Percentiles rank a stretch among this genome's conserved stretches.
phyloP scores from a whole-genome alignment of 2,797 vertebrate genomes.

The Cossypha caffra region DNA sequence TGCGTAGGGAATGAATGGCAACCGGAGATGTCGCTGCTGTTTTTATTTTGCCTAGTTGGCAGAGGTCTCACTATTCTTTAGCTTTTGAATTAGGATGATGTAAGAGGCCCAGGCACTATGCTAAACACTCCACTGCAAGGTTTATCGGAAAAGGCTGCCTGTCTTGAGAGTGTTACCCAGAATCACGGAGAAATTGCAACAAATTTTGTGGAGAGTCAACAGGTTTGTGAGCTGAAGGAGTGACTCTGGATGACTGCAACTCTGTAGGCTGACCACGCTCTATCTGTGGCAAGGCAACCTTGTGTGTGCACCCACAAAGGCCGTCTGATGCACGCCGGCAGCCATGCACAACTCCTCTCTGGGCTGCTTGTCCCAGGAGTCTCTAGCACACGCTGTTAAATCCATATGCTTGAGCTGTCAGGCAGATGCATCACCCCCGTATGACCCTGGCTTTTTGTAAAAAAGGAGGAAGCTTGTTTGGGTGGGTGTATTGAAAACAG shows the following conservation, averaged over 20 bases:
- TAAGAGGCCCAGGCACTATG: neutral
- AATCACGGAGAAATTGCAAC: neutral
- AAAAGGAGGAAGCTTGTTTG: neutral
- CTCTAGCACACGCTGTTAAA: neutral
- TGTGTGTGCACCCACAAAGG: fast-evolving
- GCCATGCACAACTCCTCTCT: fast-evolving
- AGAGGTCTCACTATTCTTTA: constrained; percentile 38
- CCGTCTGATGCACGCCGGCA: fast-evolving
- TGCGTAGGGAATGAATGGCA: neutral
- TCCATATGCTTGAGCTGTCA: neutral
- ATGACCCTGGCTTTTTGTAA: neutral
- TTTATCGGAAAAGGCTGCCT: constrained; percentile 13
- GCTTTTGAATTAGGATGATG: constrained; percentile 53
- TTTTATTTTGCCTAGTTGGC: constrained; percentile 47
- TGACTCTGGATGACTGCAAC: neutral
- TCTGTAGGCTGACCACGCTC: fast-evolving
- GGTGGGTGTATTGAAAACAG: neutral
- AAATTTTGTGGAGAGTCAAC: neutral
- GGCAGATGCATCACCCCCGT: neutral
- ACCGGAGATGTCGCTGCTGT: neutral
- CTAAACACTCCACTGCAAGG: neutral
- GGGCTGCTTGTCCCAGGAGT: neutral
- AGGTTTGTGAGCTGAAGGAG: neutral
- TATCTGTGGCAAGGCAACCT: neutral
- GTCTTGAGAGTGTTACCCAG: neutral